A percentile compares a stretch with the other conserved stretches of the same genome.
Conservation (phyloP, 2,113 vertebrate genomes). For the Sinocyclocheilus anophthalmus region DNA sequence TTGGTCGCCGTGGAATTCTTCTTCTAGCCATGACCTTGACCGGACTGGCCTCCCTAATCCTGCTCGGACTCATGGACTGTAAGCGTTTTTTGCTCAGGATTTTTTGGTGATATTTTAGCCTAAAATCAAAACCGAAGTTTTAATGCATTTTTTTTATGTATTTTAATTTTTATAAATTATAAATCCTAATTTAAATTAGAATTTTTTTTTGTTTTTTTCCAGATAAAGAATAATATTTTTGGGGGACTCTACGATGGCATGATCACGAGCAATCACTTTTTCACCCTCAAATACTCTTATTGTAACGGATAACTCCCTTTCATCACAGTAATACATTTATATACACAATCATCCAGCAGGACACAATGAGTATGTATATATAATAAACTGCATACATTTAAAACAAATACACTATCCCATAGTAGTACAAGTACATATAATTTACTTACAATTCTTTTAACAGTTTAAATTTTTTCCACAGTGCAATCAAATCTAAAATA, state of each 20-base stretch:
- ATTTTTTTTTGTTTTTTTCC: too few relatives aligned
- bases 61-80: conserved; percentile 88
- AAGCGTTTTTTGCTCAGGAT: conserved; percentile 59
- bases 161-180: too few relatives aligned
- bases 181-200: too few relatives aligned
- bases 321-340: background rate
- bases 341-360: background rate
- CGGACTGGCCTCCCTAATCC: conserved; percentile 83
- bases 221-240: too few relatives aligned
- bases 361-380: too few relatives aligned
- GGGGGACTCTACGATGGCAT: too few relatives aligned
- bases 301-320: background rate
- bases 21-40: conserved; percentile 86
- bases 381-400: background rate
- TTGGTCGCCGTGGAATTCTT: conserved; percentile 85
- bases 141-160: too few relatives aligned
- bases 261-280: background rate
- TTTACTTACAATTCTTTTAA: too few relatives aligned
- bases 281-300: background rate
- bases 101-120: background rate
- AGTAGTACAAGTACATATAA: too few relatives aligned
- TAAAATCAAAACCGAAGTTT: background rate
- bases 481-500: too few relatives aligned
- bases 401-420: background rate
- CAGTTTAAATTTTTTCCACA: background rate